Percentiles rank a stretch among this genome's conserved stretches.
Conservation (phyloP, 2,113 vertebrate genomes). For the Heterotis niloticus region DNA sequence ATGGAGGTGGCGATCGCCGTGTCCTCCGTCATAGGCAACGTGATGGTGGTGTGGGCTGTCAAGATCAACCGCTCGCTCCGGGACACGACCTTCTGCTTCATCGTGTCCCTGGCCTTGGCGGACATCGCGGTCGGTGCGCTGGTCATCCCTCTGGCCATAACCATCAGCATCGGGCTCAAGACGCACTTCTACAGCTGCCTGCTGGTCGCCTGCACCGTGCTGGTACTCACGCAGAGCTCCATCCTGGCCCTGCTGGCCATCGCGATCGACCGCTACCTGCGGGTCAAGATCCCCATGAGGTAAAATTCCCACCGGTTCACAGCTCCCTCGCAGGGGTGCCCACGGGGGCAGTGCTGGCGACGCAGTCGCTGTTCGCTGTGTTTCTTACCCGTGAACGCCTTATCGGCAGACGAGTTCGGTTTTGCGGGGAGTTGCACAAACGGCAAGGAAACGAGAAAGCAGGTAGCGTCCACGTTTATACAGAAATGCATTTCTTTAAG, state of each 20-base stretch:
- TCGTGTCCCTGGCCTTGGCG: slow-evolving; percentile 88
- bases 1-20: slow-evolving; percentile 89
- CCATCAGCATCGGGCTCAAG: slow-evolving; percentile 85
- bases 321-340: too few relatives aligned
- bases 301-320: too few relatives aligned
- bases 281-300: slow-evolving; percentile 95
- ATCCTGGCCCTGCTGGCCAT: slow-evolving; percentile 94
- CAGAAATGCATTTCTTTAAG: too few relatives aligned
- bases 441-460: too few relatives aligned
- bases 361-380: too few relatives aligned
- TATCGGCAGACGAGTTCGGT: too few relatives aligned
- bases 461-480: too few relatives aligned
- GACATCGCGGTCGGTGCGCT: slow-evolving; percentile 90
- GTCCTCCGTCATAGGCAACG: slow-evolving; percentile 86
- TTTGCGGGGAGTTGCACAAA: too few relatives aligned
- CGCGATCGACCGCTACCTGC: slow-evolving; percentile 89
- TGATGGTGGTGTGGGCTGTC: slow-evolving; percentile 97
- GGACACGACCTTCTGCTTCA: slow-evolving; percentile 93
- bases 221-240: slow-evolving; percentile 96
- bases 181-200: slow-evolving; percentile 94
- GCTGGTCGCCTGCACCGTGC: slow-evolving; percentile 87
- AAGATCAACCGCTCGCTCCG: slow-evolving; percentile 84
- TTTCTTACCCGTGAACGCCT: too few relatives aligned
- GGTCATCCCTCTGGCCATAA: slow-evolving; percentile 91
- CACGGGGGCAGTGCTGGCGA: too few relatives aligned